Evolutionary conservation across 2,113 vertebrate species (phyloP).

Genomic region (Dromaius novaehollandiae): DNA sequence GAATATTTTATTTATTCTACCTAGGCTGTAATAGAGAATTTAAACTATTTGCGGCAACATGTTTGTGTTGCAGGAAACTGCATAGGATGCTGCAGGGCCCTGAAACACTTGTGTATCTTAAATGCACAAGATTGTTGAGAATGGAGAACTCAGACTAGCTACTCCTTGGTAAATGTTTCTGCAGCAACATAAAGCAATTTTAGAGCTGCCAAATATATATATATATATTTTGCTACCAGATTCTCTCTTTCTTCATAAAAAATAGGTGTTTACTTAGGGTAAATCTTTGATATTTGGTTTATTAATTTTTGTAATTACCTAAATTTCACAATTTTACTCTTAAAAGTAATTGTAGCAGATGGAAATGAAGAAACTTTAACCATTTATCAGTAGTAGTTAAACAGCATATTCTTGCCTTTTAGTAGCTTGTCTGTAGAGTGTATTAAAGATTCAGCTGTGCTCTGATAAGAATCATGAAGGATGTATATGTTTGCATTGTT

Average conservation of each 20-base stretch:
- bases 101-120: not conserved
- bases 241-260: not conserved
- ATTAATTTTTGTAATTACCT: not conserved
- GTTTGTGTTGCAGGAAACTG: not conserved
- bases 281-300: not conserved
- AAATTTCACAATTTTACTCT: not conserved
- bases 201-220: not conserved
- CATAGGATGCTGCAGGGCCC: not conserved
- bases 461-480: slow-evolving; percentile 66
- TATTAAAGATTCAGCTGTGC: slow-evolving; percentile 54
- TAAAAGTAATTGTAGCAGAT: not conserved
- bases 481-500: slow-evolving; percentile 72
- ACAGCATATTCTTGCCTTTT: slow-evolving; percentile 15
- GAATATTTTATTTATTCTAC: slow-evolving; percentile 72
- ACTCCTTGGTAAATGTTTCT: not conserved
- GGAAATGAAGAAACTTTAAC: not conserved
- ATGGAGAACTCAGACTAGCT: not conserved
- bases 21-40: slow-evolving; percentile 43
- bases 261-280: not conserved
- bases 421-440: slow-evolving; percentile 20
- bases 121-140: not conserved
- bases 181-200: not conserved
- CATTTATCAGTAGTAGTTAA: not conserved
- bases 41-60: slow-evolving; percentile 43
- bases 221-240: not conserved